Evolutionary conservation across 2,113 vertebrate genomes (phyloP).

Genomic region (Falcunculus frontatus): DNA sequence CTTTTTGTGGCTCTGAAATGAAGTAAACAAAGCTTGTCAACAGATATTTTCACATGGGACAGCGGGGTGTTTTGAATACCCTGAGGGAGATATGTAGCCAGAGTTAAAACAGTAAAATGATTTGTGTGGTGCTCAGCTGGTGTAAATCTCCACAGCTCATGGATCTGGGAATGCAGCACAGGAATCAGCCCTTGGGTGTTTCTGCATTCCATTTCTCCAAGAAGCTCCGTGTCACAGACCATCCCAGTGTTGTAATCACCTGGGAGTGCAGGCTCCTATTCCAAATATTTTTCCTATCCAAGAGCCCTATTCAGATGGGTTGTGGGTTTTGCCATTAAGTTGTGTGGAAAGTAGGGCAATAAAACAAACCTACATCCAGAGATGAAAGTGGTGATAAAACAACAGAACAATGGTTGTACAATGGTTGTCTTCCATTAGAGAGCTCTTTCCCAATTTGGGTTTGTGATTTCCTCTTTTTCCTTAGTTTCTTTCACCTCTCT

Average conservation of each 20-base stretch:
- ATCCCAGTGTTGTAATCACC: neutral
- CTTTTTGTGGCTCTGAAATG: neutral
- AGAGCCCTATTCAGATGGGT: neutral
- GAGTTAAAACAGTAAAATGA: neutral
- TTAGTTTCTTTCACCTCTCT: neutral
- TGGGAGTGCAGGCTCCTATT: neutral
- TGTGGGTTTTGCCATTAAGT: neutral
- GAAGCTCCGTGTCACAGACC: neutral
- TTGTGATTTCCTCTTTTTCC: neutral
- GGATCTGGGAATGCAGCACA: neutral
- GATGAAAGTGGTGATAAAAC: conserved; percentile 9
- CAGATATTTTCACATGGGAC: neutral
- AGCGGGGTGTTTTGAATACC: neutral
- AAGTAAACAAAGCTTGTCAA: neutral
- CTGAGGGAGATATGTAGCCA: neutral
- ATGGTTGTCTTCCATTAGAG: neutral
- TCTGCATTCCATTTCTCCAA: neutral
- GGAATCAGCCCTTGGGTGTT: neutral
- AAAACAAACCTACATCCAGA: neutral
- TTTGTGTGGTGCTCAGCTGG: neutral
- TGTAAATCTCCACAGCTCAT: neutral
- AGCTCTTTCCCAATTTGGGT: neutral
- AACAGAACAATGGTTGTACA: neutral
- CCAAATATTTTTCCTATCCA: neutral
- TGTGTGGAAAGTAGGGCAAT: neutral